These are phyloP conservation scores for Pteropus alecto DNA, from an alignment of 2,113 vertebrate species.

Conservation along the genomic window DNA sequence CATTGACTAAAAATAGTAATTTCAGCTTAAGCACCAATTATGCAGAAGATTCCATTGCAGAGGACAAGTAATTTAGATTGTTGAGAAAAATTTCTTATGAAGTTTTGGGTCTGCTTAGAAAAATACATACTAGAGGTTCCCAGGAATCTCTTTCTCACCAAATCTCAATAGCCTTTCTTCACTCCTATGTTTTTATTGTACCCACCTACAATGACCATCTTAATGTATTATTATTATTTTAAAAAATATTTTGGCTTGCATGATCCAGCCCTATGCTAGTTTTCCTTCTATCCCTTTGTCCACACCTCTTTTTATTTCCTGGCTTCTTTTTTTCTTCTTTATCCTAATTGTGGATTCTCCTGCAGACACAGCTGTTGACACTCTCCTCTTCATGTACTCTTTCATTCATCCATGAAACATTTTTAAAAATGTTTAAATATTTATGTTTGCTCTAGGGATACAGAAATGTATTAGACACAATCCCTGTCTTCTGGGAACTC, in stretches of 20 bases:
- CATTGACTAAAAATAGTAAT: slow-evolving; percentile 38
- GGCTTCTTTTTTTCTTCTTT: not conserved
- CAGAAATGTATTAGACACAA: not conserved
- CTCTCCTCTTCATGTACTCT: not conserved
- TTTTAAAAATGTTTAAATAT: not conserved
- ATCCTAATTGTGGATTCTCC: not conserved
- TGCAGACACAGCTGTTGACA: not conserved
- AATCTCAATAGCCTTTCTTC: slow-evolving; percentile 17
- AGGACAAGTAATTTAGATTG: not conserved
- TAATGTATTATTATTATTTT: not conserved
- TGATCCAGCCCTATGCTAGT: not conserved
- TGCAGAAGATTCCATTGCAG: not conserved
- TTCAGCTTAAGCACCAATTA: not conserved
- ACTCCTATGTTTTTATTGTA: not conserved
- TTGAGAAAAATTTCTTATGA: slow-evolving; percentile 32
- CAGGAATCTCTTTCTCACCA: not conserved
- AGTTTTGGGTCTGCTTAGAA: slow-evolving; percentile 6
- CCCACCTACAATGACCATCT: not conserved
- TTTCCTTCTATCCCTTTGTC: not conserved
- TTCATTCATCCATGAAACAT: not conserved
- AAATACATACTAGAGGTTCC: not conserved
- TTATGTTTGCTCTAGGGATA: not conserved
- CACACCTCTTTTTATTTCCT: not conserved
- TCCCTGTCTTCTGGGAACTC: not conserved
- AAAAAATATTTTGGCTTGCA: not conserved